Evolutionary conservation across 2,113 vertebrate genomes (phyloP).

Genomic region (Blennius ocellaris): DNA sequence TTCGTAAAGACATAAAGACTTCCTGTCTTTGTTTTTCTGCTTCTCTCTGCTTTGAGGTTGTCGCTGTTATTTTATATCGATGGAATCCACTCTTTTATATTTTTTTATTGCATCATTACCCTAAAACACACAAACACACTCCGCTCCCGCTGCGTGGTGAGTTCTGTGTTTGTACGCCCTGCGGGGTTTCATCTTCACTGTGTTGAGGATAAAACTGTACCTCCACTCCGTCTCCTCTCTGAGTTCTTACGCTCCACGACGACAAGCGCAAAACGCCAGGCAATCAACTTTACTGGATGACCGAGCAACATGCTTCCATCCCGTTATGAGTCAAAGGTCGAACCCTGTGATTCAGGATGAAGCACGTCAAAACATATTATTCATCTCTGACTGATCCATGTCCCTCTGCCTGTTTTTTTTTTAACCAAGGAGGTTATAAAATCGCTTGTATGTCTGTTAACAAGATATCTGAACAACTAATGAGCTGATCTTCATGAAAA

Average conservation of each 20-base stretch:
- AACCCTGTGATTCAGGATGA: constrained; percentile 13
- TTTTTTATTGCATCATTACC: constrained; percentile 38
- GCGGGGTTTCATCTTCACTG: constrained; percentile 38
- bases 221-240: constrained; percentile 30
- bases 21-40: no score
- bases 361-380: constrained; percentile 26
- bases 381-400: constrained; percentile 3
- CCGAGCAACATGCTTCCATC: constrained; percentile 30
- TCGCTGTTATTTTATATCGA: constrained; percentile 31
- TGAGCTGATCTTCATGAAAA: no score
- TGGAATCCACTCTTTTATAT: constrained; percentile 9
- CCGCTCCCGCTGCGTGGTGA: constrained; percentile 39
- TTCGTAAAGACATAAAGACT: no score
- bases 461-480: no score
- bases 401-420: background rate
- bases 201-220: constrained; percentile 39
- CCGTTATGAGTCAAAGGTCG: constrained; percentile 35
- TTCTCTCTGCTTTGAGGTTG: constrained; percentile 16
- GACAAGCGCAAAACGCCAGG: constrained; percentile 21
- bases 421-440: no score
- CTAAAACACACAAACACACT: constrained; percentile 21
- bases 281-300: constrained; percentile 45
- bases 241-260: constrained; percentile 3
- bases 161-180: constrained; percentile 36
- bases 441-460: no score